A percentile compares a stretch with the other conserved stretches of the same genome.
Evolutionary conservation across 2,888 invertebrate species (phyloP).

Genomic region (Escarpia spicata): DNA sequence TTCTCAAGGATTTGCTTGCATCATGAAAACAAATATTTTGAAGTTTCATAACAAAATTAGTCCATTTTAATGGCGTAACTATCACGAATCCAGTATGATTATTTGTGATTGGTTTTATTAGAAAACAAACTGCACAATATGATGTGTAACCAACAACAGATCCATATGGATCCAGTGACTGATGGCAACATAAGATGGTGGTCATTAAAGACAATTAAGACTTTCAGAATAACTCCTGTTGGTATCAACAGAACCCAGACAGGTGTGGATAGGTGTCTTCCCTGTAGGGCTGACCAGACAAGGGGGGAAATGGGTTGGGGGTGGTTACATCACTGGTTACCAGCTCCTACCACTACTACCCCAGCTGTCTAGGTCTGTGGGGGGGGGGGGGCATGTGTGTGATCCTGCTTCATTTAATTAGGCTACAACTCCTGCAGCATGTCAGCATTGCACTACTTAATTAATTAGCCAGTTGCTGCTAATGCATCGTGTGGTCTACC

Average conservation of each 20-base stretch:
- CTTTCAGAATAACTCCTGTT: background rate
- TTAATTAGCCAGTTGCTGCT: background rate
- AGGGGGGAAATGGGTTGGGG: background rate
- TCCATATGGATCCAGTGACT: background rate
- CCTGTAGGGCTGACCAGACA: background rate
- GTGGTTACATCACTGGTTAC: background rate
- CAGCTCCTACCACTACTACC: background rate
- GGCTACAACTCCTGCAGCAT: background rate
- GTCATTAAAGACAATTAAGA: background rate
- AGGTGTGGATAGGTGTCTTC: background rate
- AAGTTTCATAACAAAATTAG: background rate
- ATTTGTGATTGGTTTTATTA: background rate
- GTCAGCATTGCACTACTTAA: background rate
- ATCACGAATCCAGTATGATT: background rate
- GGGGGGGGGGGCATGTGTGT: background rate
- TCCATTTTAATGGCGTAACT: background rate
- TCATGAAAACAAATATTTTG: too few relatives aligned
- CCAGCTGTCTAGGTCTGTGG: background rate
- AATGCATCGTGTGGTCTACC: background rate
- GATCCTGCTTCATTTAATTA: background rate
- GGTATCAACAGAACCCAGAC: conserved; percentile 3
- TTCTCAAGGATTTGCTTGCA: too few relatives aligned
- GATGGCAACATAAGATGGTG: background rate
- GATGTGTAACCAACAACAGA: background rate
- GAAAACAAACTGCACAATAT: background rate